Evolutionary conservation across 2,797 vertebrate species (phyloP), one percentile per base, ranked within the genome.

Genomic region (Chelon labrosus): DNA sequence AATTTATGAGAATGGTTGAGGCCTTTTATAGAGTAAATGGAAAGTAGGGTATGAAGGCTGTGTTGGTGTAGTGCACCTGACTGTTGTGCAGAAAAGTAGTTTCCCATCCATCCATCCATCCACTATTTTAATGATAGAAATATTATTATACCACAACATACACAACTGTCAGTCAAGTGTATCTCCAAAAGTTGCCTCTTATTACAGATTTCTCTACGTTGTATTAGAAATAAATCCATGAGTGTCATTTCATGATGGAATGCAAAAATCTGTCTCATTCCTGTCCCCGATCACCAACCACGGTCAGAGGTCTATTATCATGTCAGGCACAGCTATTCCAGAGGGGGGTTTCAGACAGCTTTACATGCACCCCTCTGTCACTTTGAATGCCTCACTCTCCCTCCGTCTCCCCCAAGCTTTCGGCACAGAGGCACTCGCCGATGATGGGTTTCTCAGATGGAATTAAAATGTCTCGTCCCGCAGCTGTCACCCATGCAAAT

Each of bases 401-500:
- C 61, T 63, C 51, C 6, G 0, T 65, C 54, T 70, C 77, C 68
- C 62, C 52, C 8, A 6, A 65, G 71, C 60, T 39, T 66, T 59
- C 51, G 0, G 63, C 46, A 11, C 81, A 37, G 41, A 73, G 73
- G 62, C 77, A 31, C 54, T 70, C 2, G 38, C 41, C 49, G 74
- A 83, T 88, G 83, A 88, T 89, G 86, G 55, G 57, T 83, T 88
- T 82, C 73, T 90, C 83, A 83, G 79, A 80, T 84, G 83, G 86
- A 92, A 92, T 90, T 90, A 88, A 89, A 89, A 75, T 75, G 81
- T 85, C 83, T 84, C 70, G 59, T 81, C 87, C 80, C 79, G 69
- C 88, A 88, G 84, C 86, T 92, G 90, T 89, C 88, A 89, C n/a
- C 84, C 83, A 87, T 92, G 88, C 86, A 93, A 89, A 92, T 92